phyloP scores from a whole-genome alignment of 2,113 vertebrate species.

The Tragelaphus buxtoni region DNA sequence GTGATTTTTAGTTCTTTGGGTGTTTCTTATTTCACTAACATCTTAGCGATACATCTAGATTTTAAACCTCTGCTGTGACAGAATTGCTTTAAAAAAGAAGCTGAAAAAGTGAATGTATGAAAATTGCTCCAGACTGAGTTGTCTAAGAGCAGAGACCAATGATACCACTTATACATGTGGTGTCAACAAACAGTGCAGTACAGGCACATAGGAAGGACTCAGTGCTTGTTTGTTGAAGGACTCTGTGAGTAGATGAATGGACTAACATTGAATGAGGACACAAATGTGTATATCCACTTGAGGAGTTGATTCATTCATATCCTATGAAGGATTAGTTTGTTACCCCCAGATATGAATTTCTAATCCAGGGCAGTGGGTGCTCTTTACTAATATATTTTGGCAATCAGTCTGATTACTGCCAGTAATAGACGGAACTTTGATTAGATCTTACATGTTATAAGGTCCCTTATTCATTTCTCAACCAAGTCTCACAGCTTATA shows the following conservation, averaged over 20 bases:
- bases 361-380: background rate
- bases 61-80: background rate
- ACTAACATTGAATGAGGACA: background rate
- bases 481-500: background rate
- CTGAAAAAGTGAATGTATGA: background rate
- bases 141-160: background rate
- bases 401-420: background rate
- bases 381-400: background rate
- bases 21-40: background rate
- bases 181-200: background rate
- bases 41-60: slow-evolving; percentile 8
- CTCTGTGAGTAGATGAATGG: background rate
- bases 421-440: background rate
- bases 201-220: background rate
- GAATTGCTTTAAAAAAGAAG: background rate
- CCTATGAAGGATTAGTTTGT: background rate
- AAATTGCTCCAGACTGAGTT: background rate
- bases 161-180: background rate
- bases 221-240: background rate
- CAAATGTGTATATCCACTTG: background rate
- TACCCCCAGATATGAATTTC: background rate
- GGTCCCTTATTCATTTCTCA: background rate
- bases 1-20: background rate
- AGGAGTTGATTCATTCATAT: background rate
- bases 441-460: background rate